Evolutionary conservation across 2,888 invertebrate species (phyloP), one percentile per base, ranked within the genome.

Genomic region (Cheilosia pagana): DNA sequence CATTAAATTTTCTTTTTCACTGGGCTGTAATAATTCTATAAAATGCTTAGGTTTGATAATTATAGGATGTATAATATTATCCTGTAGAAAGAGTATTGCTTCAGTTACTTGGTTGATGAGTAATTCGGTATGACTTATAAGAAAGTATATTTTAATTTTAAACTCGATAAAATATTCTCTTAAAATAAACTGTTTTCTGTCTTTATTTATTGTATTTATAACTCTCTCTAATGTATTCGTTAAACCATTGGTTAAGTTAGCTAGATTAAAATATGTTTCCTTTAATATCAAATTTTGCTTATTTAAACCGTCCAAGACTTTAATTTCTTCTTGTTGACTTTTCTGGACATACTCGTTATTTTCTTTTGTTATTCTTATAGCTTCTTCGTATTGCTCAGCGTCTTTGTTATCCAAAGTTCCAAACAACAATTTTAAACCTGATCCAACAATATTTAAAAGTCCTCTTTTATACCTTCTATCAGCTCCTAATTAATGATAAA

Each of bases 251-350:
- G 74, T 57, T 25, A 74, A 1, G n/a, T 65, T 63, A n/a, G 53
- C 28, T 23, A 10, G 12, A n/a, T n/a, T n/a, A n/a, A n/a, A n/a
- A n/a, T n/a, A n/a, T n/a, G n/a, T n/a, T n/a, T n/a, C n/a, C n/a
- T 74, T 53, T 7, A 35, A 5, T 25, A 53, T 21, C n/a, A 39
- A 14, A 43, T 62, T 65, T 39, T 53, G 65, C 39, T 67, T 53
- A 53, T 67, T 53, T 12, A 67, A 41, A 25, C 41, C 21, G 21
- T 71, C 60, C 28, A 52, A 71, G 28, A 60, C n/a, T 5, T 60
- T 52, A 19, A 71, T 71, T 71, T 71, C 71, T 52, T 71, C 59
- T 41, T 60, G 25, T 19, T 72, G 60, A 43, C 71, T 71, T 52
- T 60, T 52, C 12, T 71, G 52, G 1, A 52, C 21, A 21, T 41